These are phyloP conservation scores for Vultur gryphus DNA, from an alignment of 2,797 vertebrate species.

Conservation along the genomic window DNA sequence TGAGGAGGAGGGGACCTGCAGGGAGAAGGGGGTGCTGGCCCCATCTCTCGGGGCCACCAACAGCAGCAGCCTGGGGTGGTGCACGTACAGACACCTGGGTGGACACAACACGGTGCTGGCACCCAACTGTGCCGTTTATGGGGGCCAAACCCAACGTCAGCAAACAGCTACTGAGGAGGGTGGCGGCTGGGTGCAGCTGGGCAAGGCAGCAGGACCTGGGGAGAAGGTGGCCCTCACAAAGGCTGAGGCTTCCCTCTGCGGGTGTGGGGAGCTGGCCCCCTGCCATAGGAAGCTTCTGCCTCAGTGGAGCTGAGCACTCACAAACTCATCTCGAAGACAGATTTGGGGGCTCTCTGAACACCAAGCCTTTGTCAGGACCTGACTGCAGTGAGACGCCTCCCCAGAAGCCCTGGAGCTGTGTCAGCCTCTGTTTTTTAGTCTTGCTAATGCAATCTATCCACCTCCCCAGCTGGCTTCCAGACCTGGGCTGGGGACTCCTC, in stretches of 20 bases:
- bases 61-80: not conserved
- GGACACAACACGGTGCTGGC: accelerated
- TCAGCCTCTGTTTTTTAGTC: not conserved
- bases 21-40: not conserved
- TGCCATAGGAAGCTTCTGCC: not conserved
- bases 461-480: not conserved
- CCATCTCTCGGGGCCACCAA: not conserved
- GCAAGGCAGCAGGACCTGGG: not conserved
- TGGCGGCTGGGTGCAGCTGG: not conserved
- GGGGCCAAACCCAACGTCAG: not conserved
- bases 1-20: not conserved
- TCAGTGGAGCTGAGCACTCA: not conserved
- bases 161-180: not conserved
- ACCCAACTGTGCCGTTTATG: accelerated
- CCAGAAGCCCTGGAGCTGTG: not conserved
- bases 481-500: not conserved
- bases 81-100: accelerated
- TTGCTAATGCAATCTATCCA: not conserved
- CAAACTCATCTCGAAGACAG: not conserved
- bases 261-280: not conserved
- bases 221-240: not conserved
- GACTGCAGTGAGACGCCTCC: not conserved
- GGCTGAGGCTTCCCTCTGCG: not conserved
- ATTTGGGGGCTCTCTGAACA: not conserved
- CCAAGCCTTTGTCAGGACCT: not conserved